Percentiles rank a stretch among this genome's conserved stretches.
Evolutionary conservation across 2,113 vertebrate genomes (phyloP).

Genomic region (Theropithecus gelada): DNA sequence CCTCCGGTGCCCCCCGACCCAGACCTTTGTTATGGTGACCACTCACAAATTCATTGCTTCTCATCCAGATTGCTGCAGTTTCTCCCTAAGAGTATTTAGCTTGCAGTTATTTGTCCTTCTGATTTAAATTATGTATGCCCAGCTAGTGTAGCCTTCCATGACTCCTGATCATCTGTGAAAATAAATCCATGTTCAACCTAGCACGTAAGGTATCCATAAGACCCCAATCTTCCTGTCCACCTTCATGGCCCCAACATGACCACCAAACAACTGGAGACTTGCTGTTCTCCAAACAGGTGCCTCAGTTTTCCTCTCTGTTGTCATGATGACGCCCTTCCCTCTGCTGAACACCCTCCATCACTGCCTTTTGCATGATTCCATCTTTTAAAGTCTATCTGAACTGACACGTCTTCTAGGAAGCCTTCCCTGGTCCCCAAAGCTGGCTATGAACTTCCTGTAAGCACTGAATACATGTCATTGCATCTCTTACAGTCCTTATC

Average conservation of each 20-base stretch:
- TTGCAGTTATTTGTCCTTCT: background rate
- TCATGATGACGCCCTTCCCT: background rate
- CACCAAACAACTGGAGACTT: background rate
- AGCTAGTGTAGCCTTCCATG: background rate
- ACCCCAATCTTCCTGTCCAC: background rate
- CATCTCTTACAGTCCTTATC: background rate
- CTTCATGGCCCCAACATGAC: background rate
- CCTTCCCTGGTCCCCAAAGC: background rate
- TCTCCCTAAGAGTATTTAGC: background rate
- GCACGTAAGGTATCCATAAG: background rate
- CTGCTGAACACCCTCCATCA: background rate
- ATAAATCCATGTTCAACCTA: background rate
- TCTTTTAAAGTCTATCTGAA: background rate
- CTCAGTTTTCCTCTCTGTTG: background rate
- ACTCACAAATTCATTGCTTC: background rate
- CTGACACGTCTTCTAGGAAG: background rate
- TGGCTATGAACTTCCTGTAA: background rate
- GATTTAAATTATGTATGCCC: background rate
- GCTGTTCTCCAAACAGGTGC: background rate
- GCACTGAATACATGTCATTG: background rate
- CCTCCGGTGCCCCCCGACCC: background rate
- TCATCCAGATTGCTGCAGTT: background rate
- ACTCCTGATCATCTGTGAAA: background rate
- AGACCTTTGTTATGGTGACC: background rate
- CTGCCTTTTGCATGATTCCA: background rate